Conservation (phyloP, 2,797 vertebrate genomes). For the Malurus splendens region DNA sequence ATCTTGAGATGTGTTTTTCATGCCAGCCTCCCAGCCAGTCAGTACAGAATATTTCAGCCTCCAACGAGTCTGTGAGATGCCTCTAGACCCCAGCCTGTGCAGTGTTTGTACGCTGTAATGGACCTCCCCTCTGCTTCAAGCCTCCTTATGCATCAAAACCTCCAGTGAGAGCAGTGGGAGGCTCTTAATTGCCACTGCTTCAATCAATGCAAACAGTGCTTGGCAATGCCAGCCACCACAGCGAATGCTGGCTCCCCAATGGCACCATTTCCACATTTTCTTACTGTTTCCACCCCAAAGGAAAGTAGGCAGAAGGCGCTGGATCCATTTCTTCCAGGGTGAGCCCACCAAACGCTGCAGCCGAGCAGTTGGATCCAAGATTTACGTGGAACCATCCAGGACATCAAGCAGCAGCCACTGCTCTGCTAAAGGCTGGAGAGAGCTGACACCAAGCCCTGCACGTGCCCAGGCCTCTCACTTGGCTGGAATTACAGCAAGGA, state of each 20-base stretch:
- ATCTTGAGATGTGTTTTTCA: fast-evolving
- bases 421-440: background rate
- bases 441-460: fast-evolving
- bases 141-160: constrained; percentile 2
- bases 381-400: background rate
- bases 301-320: background rate
- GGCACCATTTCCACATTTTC: background rate
- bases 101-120: background rate
- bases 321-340: background rate
- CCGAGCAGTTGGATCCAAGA: background rate
- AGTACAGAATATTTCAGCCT: background rate
- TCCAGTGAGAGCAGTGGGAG: constrained; percentile 29
- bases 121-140: constrained; percentile 28
- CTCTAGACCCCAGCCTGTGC: background rate
- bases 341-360: background rate
- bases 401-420: background rate
- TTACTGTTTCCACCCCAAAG: background rate
- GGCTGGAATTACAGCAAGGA: background rate
- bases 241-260: background rate
- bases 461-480: background rate
- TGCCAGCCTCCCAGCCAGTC: background rate
- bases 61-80: background rate
- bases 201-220: constrained; percentile 36
- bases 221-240: background rate
- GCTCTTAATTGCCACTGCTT: constrained; percentile 24